Conservation (phyloP, 2,888 invertebrate genomes). For the Zaprionus bogoriensis region DNA sequence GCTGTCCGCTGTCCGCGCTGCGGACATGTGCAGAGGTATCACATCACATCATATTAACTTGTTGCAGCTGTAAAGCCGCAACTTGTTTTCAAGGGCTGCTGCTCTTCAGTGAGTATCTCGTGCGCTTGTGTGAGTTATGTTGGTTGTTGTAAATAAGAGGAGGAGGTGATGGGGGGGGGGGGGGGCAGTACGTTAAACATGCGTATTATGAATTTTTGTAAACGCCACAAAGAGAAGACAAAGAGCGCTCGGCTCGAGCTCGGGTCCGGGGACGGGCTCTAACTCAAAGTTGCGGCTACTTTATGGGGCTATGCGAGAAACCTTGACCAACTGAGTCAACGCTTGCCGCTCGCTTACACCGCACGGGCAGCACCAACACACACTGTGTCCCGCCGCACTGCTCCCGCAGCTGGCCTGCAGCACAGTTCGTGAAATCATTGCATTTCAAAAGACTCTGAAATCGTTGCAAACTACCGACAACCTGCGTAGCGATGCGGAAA, state of each 20-base stretch:
- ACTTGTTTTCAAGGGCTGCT: slow-evolving; percentile 54
- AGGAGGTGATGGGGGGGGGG: not conserved
- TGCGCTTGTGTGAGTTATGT: slow-evolving; percentile 17
- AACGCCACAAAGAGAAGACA: slow-evolving; percentile 39
- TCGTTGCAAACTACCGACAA: slow-evolving; percentile 33
- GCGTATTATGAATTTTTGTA: slow-evolving; percentile 53
- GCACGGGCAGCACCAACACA: not conserved
- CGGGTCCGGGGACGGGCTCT: slow-evolving; percentile 12
- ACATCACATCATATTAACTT: slow-evolving; percentile 20
- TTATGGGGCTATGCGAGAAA: slow-evolving; percentile 57
- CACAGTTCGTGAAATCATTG: slow-evolving; percentile 24
- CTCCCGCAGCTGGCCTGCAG: slow-evolving; percentile 6
- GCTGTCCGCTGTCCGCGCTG: not conserved
- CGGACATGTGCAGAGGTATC: no score
- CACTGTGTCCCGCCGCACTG: slow-evolving; percentile 7
- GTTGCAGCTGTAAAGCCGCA: slow-evolving; percentile 17
- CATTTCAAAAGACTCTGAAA: slow-evolving; percentile 29
- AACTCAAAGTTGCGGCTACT: slow-evolving; percentile 43
- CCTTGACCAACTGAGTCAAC: slow-evolving; percentile 71
- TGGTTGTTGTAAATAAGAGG: slow-evolving; percentile 6
- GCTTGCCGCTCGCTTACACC: slow-evolving; percentile 37
- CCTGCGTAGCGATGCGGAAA: slow-evolving; percentile 67
- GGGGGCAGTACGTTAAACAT: slow-evolving; percentile 38
- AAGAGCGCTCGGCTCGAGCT: slow-evolving; percentile 30
- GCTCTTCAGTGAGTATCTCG: slow-evolving; percentile 31